These are phyloP conservation scores for Syngnathus typhle DNA, from an alignment of 2,113 vertebrate genomes.

Conservation along the genomic window DNA sequence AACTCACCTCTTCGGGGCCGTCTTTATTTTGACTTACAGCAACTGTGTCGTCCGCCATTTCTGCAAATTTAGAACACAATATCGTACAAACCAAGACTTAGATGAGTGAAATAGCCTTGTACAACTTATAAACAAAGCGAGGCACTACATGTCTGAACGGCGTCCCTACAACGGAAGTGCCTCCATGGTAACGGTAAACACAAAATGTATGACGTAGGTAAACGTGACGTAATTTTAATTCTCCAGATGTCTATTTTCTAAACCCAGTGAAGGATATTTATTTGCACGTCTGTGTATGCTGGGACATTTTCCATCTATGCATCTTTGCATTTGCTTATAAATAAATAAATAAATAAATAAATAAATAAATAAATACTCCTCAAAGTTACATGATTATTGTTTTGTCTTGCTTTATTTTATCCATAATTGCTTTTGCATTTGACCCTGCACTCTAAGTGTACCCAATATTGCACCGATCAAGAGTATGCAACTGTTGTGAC, in stretches of 20 bases:
- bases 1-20: neutral
- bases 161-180: constrained; percentile 40
- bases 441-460: too few relatives aligned
- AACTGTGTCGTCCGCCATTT: neutral
- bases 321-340: too few relatives aligned
- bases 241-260: neutral
- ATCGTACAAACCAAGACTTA: neutral
- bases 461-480: neutral
- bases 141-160: neutral
- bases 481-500: too few relatives aligned
- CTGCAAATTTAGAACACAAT: neutral
- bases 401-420: too few relatives aligned
- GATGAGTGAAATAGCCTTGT: neutral
- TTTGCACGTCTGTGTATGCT: too few relatives aligned
- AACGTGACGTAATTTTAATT: neutral
- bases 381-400: too few relatives aligned
- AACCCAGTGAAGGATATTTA: too few relatives aligned
- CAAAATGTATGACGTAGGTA: neutral
- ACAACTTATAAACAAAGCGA: neutral
- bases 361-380: too few relatives aligned
- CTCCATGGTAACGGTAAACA: constrained; percentile 42
- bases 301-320: too few relatives aligned
- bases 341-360: too few relatives aligned
- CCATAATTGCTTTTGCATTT: neutral
- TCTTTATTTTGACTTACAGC: neutral